Base-by-base conservation (phyloP, 2,888 invertebrate species). In the Zele albiditarsus region DNA sequence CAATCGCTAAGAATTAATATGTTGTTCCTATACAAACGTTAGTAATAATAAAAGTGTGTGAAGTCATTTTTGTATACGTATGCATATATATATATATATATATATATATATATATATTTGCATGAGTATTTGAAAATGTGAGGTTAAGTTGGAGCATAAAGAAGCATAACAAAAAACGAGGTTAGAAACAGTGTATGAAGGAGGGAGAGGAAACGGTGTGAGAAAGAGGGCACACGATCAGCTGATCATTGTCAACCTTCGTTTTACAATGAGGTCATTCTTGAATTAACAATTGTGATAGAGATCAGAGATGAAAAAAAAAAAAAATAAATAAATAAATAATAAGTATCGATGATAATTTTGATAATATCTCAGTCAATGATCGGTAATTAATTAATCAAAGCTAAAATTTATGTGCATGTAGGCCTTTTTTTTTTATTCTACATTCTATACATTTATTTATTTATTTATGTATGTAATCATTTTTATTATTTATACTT, bases 1-100 rank as follows among this genome's bases (percentile, higher is more conserved):
- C 79, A 80, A 79, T 78, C 76, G 72, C 73, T 69, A 79, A 78
- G 68, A 74, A 76, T 77, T 65, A 66, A 76, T 46, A 46, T n/a
- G 16, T 42, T 42, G 14, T 46, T 46, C 4, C 16, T 16, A n/a
- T 38, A 2, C 12, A 12, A 38, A 38, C 8, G 38, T n/a, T n/a
- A n/a, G n/a, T 38, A 38, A 38, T 31, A 3, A 31, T 38, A 12
- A 38, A 8, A 38, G 12, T 38, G 38, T 38, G 12, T 38, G 38
- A 12, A 12, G 38, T 38, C n/a, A n/a, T n/a, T n/a, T n/a, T n/a
- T n/a, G n/a, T n/a, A n/a, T n/a, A n/a, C n/a, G n/a, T 38, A 12
- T 38, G 2, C 12, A 12, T 46, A 46, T 46, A 46, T 46, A 46
- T n/a, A n/a, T n/a, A n/a, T n/a, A 46, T 0, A 12, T 38, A 12